A percentile compares a stretch with the other conserved stretches of the same genome.
phyloP scores from a whole-genome alignment of 2,888 invertebrate genomes.

The Melanotus villosus region DNA sequence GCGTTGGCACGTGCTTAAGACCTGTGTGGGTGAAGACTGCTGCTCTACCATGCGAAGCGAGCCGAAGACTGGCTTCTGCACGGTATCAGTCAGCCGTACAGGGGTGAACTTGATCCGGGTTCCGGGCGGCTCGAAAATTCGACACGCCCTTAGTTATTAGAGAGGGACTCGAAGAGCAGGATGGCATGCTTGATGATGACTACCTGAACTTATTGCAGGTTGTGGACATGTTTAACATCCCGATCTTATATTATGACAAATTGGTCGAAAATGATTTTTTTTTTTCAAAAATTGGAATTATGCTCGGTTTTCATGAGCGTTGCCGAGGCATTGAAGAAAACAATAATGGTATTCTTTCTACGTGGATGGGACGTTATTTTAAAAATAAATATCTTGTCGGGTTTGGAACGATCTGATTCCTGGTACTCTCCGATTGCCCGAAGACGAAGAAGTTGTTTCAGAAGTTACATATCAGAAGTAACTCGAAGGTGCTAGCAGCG shows the following conservation, averaged over 20 bases:
- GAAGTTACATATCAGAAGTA: no score
- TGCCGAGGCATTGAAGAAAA: no score
- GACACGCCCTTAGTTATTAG: constrained; percentile 50
- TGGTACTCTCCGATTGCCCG: no score
- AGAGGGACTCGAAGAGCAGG: constrained; percentile 47
- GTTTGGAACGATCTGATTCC: no score
- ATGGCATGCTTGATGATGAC: constrained; percentile 44
- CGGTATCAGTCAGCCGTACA: constrained; percentile 67
- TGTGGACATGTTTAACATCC: constrained; percentile 26
- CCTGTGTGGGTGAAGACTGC: constrained; percentile 60
- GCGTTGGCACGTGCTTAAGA: constrained; percentile 63
- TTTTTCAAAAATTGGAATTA: no score
- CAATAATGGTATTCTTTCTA: no score
- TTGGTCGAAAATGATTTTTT: background rate
- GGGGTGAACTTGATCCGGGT: constrained; percentile 67
- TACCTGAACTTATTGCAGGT: constrained; percentile 44
- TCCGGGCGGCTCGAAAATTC: constrained; percentile 57
- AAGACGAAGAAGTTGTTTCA: no score
- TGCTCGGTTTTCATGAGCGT: no score
- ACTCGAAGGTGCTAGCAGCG: background rate
- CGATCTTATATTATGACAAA: constrained; percentile 21
- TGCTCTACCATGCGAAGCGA: constrained; percentile 66
- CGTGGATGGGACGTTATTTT: no score
- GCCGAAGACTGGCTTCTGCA: constrained; percentile 67
- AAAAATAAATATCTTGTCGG: no score